A percentile compares a stretch with the other conserved stretches of the same genome.
Evolutionary conservation across 2,797 vertebrate genomes (phyloP).

Genomic region (Poeciliopsis infans): DNA sequence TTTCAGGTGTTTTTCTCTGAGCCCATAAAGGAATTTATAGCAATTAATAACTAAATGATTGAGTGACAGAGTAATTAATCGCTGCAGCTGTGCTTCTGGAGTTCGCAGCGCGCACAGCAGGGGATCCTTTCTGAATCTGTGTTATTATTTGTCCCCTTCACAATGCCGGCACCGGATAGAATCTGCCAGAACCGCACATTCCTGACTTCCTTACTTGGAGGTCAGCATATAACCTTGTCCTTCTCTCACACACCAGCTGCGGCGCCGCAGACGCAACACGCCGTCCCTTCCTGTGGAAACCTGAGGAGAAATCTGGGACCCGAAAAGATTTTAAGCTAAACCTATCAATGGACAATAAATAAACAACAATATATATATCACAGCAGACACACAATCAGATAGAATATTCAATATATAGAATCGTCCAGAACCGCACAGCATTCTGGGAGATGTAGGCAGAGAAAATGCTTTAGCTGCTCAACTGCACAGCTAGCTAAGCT

Average conservation of each 20-base stretch:
- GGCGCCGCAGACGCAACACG: conserved; percentile 5
- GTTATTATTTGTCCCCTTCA: background rate
- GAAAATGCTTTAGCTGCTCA: too few relatives aligned
- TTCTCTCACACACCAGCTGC: background rate
- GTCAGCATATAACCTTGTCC: background rate
- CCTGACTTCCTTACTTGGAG: background rate
- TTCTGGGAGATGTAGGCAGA: too few relatives aligned
- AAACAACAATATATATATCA: too few relatives aligned
- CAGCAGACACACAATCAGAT: too few relatives aligned
- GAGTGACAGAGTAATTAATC: conserved; percentile 28
- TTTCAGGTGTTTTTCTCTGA: conserved; percentile 1
- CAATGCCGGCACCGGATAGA: background rate
- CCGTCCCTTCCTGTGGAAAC: background rate
- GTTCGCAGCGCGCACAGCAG: background rate
- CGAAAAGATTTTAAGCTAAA: too few relatives aligned
- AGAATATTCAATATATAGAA: too few relatives aligned
- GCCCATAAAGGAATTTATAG: conserved; percentile 15
- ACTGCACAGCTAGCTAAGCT: too few relatives aligned
- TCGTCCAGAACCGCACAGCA: too few relatives aligned
- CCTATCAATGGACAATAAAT: too few relatives aligned
- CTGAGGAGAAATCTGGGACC: background rate
- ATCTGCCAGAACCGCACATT: background rate
- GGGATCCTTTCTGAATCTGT: conserved; percentile 8
- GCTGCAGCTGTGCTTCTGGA: conserved; percentile 8
- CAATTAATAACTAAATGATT: conserved; percentile 14